Percentiles rank a stretch among this genome's conserved stretches.
These are phyloP conservation scores for Tetranychus piercei DNA, from an alignment of 2,888 invertebrate species.

Conservation along the genomic window DNA sequence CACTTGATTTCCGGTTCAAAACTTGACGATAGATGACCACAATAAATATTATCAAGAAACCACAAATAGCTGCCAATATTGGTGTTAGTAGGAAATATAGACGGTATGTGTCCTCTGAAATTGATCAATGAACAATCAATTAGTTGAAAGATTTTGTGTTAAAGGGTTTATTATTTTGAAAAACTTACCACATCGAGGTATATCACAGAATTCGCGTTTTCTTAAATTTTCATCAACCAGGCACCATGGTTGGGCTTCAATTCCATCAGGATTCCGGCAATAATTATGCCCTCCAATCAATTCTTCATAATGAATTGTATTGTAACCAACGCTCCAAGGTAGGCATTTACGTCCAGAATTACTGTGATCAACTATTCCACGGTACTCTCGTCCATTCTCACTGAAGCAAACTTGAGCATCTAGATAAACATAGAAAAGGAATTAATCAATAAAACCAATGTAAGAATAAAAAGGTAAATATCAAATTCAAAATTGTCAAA, in stretches of 20 bases:
- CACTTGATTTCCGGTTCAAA: neutral
- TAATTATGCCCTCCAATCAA: conserved; percentile 70
- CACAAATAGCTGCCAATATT: neutral
- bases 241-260: conserved; percentile 72
- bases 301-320: conserved; percentile 44
- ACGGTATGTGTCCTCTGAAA: neutral
- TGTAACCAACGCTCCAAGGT: conserved; percentile 48
- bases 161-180: neutral
- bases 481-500: too few relatives aligned
- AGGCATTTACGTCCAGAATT: conserved; percentile 48
- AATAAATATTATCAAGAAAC: neutral
- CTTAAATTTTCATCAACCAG: conserved; percentile 44
- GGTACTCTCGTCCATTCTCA: conserved; percentile 56
- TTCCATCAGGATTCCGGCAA: conserved; percentile 69
- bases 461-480: too few relatives aligned
- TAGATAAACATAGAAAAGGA: conserved; percentile 17
- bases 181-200: conserved; percentile 38
- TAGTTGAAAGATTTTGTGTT: neutral
- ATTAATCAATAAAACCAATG: too few relatives aligned
- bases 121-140: neutral
- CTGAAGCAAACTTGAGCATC: conserved; percentile 65
- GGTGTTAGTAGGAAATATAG: neutral
- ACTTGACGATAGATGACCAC: neutral
- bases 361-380: conserved; percentile 46
- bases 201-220: conserved; percentile 61